Evolutionary conservation across 2,797 vertebrate species (phyloP).

Genomic region (Enteromius thamalakanensis): DNA sequence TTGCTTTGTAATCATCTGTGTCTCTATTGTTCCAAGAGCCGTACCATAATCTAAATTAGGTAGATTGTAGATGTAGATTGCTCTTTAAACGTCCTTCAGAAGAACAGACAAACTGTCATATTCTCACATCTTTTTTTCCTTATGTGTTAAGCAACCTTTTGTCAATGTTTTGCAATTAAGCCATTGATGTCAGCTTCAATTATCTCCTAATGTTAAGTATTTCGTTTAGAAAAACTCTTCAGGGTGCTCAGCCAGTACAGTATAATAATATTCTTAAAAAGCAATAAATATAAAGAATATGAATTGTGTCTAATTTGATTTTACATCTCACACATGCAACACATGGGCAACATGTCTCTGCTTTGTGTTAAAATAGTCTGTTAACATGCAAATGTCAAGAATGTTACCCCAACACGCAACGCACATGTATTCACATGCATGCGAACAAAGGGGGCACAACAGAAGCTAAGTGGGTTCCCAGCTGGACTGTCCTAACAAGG

Average conservation of each 20-base stretch:
- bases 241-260: background rate
- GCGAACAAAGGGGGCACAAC: background rate
- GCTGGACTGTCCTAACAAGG: slow-evolving; percentile 8
- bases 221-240: background rate
- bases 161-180: background rate
- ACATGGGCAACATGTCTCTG: slow-evolving; percentile 7
- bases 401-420: background rate
- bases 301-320: background rate
- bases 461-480: slow-evolving; percentile 8
- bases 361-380: slow-evolving; percentile 4
- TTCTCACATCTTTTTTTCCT: background rate
- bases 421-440: slow-evolving; percentile 15
- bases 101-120: background rate
- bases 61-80: too few species aligned
- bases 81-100: background rate
- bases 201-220: background rate
- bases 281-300: background rate
- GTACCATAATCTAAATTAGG: slow-evolving; percentile 28
- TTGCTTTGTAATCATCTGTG: slow-evolving; percentile 24
- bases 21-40: background rate
- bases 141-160: background rate
- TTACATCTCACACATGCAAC: background rate
- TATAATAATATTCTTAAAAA: background rate
- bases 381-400: slow-evolving; percentile 30
- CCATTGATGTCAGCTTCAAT: background rate